These are phyloP conservation scores for Plestiodon gilberti DNA, from an alignment of 2,113 vertebrate species.

Conservation along the genomic window DNA sequence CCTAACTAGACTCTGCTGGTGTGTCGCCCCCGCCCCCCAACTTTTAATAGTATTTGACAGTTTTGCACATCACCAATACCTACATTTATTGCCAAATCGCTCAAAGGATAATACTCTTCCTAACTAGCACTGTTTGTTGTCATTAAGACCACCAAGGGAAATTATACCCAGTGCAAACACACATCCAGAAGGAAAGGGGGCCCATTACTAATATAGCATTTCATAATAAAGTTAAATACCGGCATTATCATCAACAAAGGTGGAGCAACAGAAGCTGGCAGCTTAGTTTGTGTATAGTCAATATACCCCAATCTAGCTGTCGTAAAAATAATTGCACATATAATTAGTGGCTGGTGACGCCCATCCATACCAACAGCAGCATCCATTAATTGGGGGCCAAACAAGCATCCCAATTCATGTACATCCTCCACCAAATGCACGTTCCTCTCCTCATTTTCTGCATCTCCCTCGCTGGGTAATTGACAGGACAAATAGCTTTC, in stretches of 20 bases:
- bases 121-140: neutral
- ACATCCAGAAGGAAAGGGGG: neutral
- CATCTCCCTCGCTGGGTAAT: no score
- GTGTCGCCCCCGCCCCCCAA: no score
- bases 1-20: no score
- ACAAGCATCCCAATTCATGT: neutral
- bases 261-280: neutral
- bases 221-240: neutral
- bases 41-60: no score
- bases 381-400: neutral
- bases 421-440: neutral
- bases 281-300: no score
- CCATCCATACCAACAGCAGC: neutral
- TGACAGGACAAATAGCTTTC: no score
- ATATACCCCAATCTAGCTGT: no score
- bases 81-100: no score
- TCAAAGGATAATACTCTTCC: neutral
- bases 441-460: neutral
- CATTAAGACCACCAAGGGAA: neutral
- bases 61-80: no score
- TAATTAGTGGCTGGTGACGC: no score
- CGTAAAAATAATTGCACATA: no score
- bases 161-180: neutral
- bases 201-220: neutral
- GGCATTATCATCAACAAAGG: neutral